These are phyloP conservation scores for Agonopterix alstromeriana DNA, from an alignment of 2,888 invertebrate genomes.

Conservation along the genomic window DNA sequence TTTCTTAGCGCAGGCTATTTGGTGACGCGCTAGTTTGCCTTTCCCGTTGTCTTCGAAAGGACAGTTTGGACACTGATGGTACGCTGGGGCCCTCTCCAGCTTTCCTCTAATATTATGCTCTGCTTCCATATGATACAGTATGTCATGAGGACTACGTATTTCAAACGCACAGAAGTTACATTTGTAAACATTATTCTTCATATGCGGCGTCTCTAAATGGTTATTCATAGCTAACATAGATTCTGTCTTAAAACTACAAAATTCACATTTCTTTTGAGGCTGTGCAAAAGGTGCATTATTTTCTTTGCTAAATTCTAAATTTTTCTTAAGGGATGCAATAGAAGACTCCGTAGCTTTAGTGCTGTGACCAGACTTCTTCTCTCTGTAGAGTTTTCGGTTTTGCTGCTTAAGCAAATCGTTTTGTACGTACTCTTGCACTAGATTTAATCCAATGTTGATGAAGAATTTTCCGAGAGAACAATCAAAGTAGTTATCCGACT, in stretches of 20 bases:
- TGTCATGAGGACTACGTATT: slow-evolving; percentile 90
- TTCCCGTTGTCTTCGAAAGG: slow-evolving; percentile 96
- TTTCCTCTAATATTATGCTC: slow-evolving; percentile 90
- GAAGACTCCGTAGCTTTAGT: slow-evolving; percentile 84
- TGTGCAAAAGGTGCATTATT: slow-evolving; percentile 88
- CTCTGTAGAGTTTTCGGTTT: slow-evolving; percentile 87
- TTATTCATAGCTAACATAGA: slow-evolving; percentile 89
- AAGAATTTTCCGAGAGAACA: slow-evolving; percentile 93
- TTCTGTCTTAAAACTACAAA: slow-evolving; percentile 93
- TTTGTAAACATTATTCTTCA: slow-evolving; percentile 90
- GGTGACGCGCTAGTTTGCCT: slow-evolving; percentile 91
- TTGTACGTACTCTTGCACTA: slow-evolving; percentile 95
- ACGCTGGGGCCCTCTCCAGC: slow-evolving; percentile 89
- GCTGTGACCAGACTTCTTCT: slow-evolving; percentile 77
- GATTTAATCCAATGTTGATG: slow-evolving; percentile 91
- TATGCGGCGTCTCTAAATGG: slow-evolving; percentile 93
- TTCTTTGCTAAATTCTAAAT: slow-evolving; percentile 90
- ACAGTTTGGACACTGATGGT: slow-evolving; percentile 95
- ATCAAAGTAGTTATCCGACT: slow-evolving; percentile 86
- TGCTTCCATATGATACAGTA: slow-evolving; percentile 93
- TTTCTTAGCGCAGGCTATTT: slow-evolving; percentile 91
- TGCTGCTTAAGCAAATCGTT: slow-evolving; percentile 93
- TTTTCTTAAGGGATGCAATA: slow-evolving; percentile 88
- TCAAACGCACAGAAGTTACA: slow-evolving; percentile 91
- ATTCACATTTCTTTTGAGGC: slow-evolving; percentile 88